Evolutionary conservation across 2,888 invertebrate genomes (phyloP).

Genomic region (Perizoma flavofasciatum): DNA sequence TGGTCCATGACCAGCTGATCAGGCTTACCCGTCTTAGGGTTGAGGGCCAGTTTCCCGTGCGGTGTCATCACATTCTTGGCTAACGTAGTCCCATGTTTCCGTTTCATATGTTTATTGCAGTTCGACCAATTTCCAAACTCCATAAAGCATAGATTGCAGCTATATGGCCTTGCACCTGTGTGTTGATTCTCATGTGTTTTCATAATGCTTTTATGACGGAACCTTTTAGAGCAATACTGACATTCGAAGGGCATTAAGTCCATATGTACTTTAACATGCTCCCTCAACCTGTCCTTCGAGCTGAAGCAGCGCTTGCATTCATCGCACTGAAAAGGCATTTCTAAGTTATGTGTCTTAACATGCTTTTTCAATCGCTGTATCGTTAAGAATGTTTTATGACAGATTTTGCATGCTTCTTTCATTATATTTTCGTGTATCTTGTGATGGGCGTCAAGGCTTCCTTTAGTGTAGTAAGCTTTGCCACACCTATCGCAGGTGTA

Average conservation of each 20-base stretch:
- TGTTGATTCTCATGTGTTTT: slow-evolving; percentile 34
- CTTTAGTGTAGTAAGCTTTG: slow-evolving; percentile 18
- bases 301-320: slow-evolving; percentile 18
- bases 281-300: slow-evolving; percentile 23
- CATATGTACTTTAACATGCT: slow-evolving; percentile 25
- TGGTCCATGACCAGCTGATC: slow-evolving; percentile 12
- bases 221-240: slow-evolving; percentile 17
- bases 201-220: slow-evolving; percentile 22
- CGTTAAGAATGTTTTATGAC: slow-evolving; percentile 23
- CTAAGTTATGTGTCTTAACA: slow-evolving; percentile 21
- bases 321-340: slow-evolving; percentile 27
- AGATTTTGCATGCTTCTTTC: slow-evolving; percentile 21
- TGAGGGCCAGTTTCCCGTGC: slow-evolving; percentile 27
- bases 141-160: slow-evolving; percentile 32
- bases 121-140: slow-evolving; percentile 39
- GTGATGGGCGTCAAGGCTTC: slow-evolving; percentile 2
- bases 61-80: slow-evolving; percentile 32
- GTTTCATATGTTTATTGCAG: slow-evolving; percentile 41
- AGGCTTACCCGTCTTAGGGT: slow-evolving; percentile 26
- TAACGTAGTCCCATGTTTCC: slow-evolving; percentile 31
- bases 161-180: slow-evolving; percentile 35
- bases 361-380: slow-evolving; percentile 22
- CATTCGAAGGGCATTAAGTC: slow-evolving; percentile 18
- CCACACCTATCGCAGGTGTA: slow-evolving; percentile 27
- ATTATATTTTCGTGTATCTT: slow-evolving; percentile 13